Base-by-base conservation (phyloP, 2,113 vertebrate species). In the Pampusana beccarii region DNA sequence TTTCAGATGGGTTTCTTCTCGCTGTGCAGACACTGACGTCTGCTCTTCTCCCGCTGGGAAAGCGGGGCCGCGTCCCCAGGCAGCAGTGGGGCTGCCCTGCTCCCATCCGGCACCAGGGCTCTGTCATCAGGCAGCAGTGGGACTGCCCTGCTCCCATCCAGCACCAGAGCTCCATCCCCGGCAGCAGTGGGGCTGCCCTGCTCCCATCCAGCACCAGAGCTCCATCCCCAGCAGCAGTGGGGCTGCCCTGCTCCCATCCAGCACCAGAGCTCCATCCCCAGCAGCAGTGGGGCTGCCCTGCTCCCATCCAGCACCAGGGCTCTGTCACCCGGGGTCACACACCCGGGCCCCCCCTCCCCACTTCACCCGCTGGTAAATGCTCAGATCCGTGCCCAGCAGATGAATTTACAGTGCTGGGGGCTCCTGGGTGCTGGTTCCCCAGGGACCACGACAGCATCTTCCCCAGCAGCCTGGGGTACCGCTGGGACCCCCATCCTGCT, bases 1-100 rank as follows among this genome's bases (percentile, higher is more conserved):
- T 51, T 36, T 4, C 58, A n/a, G 80, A 36, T 8, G 56, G 56
- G 17, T 42, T 50, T 36, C 36, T 44, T 44, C 51, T 58, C 1
- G 1, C 34, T 24, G 56, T 7, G 14, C 20, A 62, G 62, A 54
- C 50, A 5, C 28, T 11, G 71, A 7, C 64, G 57, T 64, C 80
- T 51, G 72, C 50, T 25, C 56, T n/a, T 34, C 48, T 40, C 24
- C 46, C 33, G 18, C 44, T 3, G 29, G 40, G 38, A 29, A 31
- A 77, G 70, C 1, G 1, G n/a, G 36, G 16, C 14, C 2, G 0
- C 16, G 24, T 9, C 57, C 57, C 19, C 1, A 4, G 44, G 29
- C 56, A 83, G 54, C 48, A 29, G 62, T 5, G 16, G 29, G n/a
- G 38, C 15, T 44, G 6, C 42, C 42, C 42, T 8, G 42, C 42